Conservation (phyloP, 2,888 invertebrate genomes). For the Phengaris alcon region DNA sequence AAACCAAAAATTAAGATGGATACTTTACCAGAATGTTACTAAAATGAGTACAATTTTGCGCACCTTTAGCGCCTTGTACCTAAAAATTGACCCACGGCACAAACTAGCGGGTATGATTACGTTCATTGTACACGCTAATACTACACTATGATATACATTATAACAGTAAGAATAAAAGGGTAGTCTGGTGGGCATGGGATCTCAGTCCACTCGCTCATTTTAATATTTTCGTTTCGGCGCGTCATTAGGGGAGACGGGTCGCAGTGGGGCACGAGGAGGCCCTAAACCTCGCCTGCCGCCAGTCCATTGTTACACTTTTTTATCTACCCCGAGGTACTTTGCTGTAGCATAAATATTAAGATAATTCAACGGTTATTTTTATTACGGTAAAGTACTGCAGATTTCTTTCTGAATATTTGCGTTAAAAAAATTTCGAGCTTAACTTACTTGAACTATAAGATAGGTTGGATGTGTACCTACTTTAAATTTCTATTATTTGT, state of each 20-base stretch:
- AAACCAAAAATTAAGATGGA: too few relatives aligned
- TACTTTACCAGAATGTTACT: too few relatives aligned
- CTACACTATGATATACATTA: too few relatives aligned
- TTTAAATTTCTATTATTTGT: not conserved
- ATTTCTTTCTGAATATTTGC: constrained; percentile 37
- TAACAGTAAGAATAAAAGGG: too few relatives aligned
- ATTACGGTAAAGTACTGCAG: constrained; percentile 41
- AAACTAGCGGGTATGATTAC: too few relatives aligned
- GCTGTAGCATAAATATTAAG: constrained; percentile 45
- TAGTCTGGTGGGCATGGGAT: too few relatives aligned
- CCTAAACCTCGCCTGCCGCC: constrained; percentile 50
- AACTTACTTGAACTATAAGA: not conserved
- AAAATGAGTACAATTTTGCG: too few relatives aligned
- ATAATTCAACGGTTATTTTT: constrained; percentile 43
- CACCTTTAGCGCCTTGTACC: too few relatives aligned
- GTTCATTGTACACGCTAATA: too few relatives aligned
- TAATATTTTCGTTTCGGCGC: constrained; percentile 72
- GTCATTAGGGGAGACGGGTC: constrained; percentile 72
- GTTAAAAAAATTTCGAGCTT: not conserved
- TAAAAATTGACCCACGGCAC: too few relatives aligned
- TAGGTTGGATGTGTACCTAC: too few relatives aligned
- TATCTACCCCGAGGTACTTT: constrained; percentile 48
- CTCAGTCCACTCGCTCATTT: constrained; percentile 65
- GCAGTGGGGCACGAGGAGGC: constrained; percentile 66
- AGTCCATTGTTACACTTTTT: constrained; percentile 65